phyloP scores from a whole-genome alignment of 2,888 invertebrate species.

The Xestia c-nigrum region DNA sequence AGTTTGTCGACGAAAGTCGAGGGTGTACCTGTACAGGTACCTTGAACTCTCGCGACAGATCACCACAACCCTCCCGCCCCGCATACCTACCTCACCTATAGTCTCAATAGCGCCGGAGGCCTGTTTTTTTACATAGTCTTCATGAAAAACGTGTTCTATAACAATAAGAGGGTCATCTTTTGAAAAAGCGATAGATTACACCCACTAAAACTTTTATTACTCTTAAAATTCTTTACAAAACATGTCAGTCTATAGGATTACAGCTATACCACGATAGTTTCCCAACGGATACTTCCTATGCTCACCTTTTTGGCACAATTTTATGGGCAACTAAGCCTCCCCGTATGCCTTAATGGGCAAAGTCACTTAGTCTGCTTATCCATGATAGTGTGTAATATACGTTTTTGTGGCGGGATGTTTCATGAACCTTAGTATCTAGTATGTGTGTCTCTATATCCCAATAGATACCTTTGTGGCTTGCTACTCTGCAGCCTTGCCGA shows the following conservation, averaged over 20 bases:
- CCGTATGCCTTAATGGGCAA: conserved; percentile 58
- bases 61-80: background rate
- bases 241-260: conserved; percentile 35
- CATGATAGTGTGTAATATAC: conserved; percentile 41
- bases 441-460: background rate
- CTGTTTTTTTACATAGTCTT: background rate
- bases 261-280: conserved; percentile 51
- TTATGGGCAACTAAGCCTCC: conserved; percentile 61
- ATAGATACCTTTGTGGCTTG: background rate
- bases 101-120: background rate
- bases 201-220: conserved; percentile 41
- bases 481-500: background rate
- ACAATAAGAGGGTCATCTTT: conserved; percentile 2
- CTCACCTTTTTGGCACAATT: conserved; percentile 63
- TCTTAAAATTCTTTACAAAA: conserved; percentile 49
- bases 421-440: background rate
- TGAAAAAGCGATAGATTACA: conserved; percentile 20
- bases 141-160: background rate
- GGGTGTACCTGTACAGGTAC: background rate
- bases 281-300: conserved; percentile 39
- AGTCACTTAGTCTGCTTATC: conserved; percentile 62
- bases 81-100: background rate
- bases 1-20: background rate
- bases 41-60: background rate
- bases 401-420: conserved; percentile 34